phyloP scores from a whole-genome alignment of 2,888 invertebrate genomes.

The Torymus tubicola region DNA sequence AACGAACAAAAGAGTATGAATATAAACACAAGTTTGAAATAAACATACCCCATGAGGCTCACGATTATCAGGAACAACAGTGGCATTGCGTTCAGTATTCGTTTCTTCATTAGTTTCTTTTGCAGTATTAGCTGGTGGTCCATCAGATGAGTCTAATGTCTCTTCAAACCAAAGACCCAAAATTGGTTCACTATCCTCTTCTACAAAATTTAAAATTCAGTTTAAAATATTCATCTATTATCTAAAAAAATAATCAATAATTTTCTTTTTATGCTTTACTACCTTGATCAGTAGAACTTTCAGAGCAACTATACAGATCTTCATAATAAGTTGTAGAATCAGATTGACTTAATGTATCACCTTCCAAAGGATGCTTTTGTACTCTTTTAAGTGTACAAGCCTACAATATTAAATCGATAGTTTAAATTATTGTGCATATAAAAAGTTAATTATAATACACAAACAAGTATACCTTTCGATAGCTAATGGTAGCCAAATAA shows the following conservation, averaged over 20 bases:
- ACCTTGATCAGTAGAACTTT: conserved; percentile 93
- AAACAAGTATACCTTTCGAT: conserved; percentile 82
- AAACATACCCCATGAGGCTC: conserved; percentile 84
- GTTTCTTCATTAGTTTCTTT: conserved; percentile 77
- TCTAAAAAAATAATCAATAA: background rate
- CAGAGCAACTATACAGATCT: conserved; percentile 93
- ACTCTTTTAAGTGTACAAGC: conserved; percentile 90
- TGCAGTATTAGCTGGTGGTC: conserved; percentile 79
- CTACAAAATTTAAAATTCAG: conserved; percentile 68
- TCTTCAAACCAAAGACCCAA: conserved; percentile 97
- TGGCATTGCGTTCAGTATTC: conserved; percentile 78
- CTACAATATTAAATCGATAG: conserved; percentile 63
- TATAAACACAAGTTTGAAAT: conserved; percentile 1
- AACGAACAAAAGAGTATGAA: conserved; percentile 11
- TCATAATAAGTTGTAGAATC: conserved; percentile 98
- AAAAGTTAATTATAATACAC: conserved; percentile 29
- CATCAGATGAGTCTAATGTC: conserved; percentile 89
- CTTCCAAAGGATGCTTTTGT: conserved; percentile 89
- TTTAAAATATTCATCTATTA: background rate
- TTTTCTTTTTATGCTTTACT: conserved; percentile 60
- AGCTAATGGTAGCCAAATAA: conserved; percentile 91
- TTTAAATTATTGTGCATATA: no score
- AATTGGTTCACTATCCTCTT: conserved; percentile 89
- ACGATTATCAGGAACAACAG: conserved; percentile 86
- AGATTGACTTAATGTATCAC: conserved; percentile 90